Base-by-base conservation (phyloP, 2,113 vertebrate species). In the Rhagologus leucostigma region DNA sequence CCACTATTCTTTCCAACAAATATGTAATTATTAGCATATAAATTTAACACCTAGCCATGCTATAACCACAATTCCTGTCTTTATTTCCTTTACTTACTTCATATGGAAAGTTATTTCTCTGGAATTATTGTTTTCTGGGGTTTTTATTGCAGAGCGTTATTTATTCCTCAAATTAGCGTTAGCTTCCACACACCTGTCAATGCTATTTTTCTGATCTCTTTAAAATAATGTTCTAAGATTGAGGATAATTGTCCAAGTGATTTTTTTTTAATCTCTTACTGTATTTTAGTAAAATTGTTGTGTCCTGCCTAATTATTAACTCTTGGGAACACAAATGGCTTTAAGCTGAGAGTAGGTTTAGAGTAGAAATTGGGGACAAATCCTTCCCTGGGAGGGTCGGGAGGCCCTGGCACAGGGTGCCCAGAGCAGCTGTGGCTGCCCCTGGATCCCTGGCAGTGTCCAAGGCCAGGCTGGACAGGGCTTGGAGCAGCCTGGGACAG, bases 1-100 rank as follows among this genome's bases (percentile, higher is more conserved):
- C 46, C 60, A 2, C 50, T 23, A 60, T 30, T 35, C 73, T 41
- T 89, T 32, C 74, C 65, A 59, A 91, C 52, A 95, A 95, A 94
- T 77, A 83, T 22, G 59, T 86, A 80, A 95, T 95, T 88, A 91
- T 93, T 91, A 85, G 59, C 87, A 37, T 55, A 69, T 52, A 79
- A 73, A 96, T 91, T 82, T 90, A 90, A 88, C 55, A 44, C 59
- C 84, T 35, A 39, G 50, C 62, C 63, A 10, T 37, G 53, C 57
- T 27, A 35, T 35, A 69, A 90, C 21, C 47, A 55, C 49, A 62
- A 16, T 41, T 67, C 55, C 57, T 62, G 86, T 13, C 19, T 47
- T 90, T 84, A 75, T 77, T 89, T 87, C 55, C 30, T 79, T 79
- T 62, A 42, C 60, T 89, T 80, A 37, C 39, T 82, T 87, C 62